These are phyloP conservation scores for Elgonia sp. DNA, from an alignment of 2,888 invertebrate genomes.

Conservation along the genomic window DNA sequence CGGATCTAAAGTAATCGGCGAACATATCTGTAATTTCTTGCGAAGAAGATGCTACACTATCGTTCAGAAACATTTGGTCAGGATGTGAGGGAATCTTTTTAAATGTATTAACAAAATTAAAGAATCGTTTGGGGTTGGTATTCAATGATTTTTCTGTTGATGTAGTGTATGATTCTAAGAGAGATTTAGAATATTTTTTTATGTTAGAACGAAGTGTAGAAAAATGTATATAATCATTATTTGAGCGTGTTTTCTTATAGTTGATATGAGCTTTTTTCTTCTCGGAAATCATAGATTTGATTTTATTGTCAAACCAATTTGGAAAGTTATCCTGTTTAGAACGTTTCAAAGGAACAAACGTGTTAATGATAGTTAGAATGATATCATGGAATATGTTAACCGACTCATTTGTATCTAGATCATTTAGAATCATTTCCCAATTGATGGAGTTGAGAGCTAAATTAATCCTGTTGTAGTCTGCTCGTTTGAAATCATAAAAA, in stretches of 20 bases:
- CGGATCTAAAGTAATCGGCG: no score
- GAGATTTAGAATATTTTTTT: no score
- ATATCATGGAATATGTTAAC: neutral
- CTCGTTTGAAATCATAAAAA: neutral
- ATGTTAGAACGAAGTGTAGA: no score
- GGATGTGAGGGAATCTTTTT: no score
- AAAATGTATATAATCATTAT: no score
- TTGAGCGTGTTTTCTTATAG: slow-evolving; percentile 8
- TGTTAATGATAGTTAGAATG: neutral
- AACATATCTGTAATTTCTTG: no score
- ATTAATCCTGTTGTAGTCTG: neutral
- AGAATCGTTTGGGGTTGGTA: no score
- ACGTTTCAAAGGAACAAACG: neutral
- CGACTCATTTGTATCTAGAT: neutral
- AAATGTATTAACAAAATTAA: no score
- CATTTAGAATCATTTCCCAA: neutral
- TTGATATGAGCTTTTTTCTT: slow-evolving; percentile 5
- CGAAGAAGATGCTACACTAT: no score
- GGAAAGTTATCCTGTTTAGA: neutral
- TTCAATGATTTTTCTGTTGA: no score
- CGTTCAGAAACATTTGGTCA: no score
- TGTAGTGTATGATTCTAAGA: no score
- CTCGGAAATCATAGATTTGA: neutral
- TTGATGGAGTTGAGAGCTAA: neutral
- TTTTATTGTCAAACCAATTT: neutral